These are phyloP conservation scores for Seriola quinqueradiata DNA, from an alignment of 2,113 vertebrate genomes.

Conservation along the genomic window DNA sequence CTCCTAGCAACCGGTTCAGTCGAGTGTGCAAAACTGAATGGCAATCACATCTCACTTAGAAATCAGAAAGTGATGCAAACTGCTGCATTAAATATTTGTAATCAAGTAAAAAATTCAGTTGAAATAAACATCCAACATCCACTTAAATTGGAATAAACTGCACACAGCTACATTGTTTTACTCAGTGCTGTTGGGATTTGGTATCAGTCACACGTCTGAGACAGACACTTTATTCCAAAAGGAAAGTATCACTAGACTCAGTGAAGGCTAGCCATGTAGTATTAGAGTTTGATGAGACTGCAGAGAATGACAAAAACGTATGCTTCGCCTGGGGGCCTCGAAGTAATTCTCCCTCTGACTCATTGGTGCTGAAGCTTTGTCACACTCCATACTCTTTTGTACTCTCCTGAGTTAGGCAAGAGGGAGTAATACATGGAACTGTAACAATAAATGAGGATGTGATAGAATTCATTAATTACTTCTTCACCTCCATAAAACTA, in stretches of 20 bases:
- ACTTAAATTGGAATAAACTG: slow-evolving; percentile 47
- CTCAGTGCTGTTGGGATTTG: slow-evolving; percentile 21
- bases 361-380: slow-evolving; percentile 68
- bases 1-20: slow-evolving; percentile 67
- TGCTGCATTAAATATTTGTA: slow-evolving; percentile 72
- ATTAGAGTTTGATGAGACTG: slow-evolving; percentile 69
- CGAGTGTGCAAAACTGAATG: slow-evolving; percentile 61
- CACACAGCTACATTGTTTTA: slow-evolving; percentile 38
- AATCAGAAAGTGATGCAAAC: slow-evolving; percentile 70
- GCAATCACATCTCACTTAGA: slow-evolving; percentile 75
- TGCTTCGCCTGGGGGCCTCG: slow-evolving; percentile 64
- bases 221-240: slow-evolving; percentile 43
- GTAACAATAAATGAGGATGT: slow-evolving; percentile 73
- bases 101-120: slow-evolving; percentile 65
- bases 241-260: slow-evolving; percentile 47
- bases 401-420: slow-evolving; percentile 61
- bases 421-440: slow-evolving; percentile 65
- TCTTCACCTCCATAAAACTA: slow-evolving; percentile 76
- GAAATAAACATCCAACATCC: slow-evolving; percentile 45
- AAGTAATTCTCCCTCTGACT: slow-evolving; percentile 74
- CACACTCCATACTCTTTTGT: slow-evolving; percentile 71
- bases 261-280: slow-evolving; percentile 48
- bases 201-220: slow-evolving; percentile 28
- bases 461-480: slow-evolving; percentile 78
- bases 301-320: slow-evolving; percentile 70